These are phyloP conservation scores for Cephalopterus ornatus DNA, from an alignment of 2,113 vertebrate species.

Conservation along the genomic window DNA sequence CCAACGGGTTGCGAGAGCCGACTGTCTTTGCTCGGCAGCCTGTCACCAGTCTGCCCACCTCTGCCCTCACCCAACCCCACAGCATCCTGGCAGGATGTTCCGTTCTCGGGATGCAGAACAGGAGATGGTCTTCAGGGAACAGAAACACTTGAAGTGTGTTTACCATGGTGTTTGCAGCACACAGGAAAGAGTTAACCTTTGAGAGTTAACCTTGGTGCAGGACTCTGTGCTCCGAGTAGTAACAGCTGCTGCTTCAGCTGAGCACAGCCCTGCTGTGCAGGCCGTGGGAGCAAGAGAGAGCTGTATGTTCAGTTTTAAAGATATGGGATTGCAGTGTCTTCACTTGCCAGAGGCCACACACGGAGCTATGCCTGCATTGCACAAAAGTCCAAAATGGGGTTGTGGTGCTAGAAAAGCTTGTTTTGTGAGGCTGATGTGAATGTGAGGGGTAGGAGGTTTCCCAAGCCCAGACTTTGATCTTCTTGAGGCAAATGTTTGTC, in stretches of 20 bases:
- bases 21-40: no score
- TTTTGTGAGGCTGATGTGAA: neutral
- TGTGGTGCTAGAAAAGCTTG: neutral
- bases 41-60: fast-evolving
- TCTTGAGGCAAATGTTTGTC: neutral
- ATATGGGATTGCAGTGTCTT: neutral
- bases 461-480: neutral
- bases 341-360: neutral
- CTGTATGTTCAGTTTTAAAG: neutral
- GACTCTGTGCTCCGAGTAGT: neutral
- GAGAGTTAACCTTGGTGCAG: neutral
- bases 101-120: fast-evolving
- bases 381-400: neutral
- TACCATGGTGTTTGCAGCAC: neutral
- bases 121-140: neutral
- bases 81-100: neutral
- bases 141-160: neutral
- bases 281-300: fast-evolving
- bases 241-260: neutral
- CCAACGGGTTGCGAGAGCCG: fast-evolving
- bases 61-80: neutral
- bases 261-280: neutral
- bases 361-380: neutral
- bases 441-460: neutral
- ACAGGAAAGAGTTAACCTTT: neutral